A percentile compares a stretch with the other conserved stretches of the same genome.
These are phyloP conservation scores for Paraplagusia blochii DNA, from an alignment of 2,113 vertebrate genomes.

Conservation along the genomic window DNA sequence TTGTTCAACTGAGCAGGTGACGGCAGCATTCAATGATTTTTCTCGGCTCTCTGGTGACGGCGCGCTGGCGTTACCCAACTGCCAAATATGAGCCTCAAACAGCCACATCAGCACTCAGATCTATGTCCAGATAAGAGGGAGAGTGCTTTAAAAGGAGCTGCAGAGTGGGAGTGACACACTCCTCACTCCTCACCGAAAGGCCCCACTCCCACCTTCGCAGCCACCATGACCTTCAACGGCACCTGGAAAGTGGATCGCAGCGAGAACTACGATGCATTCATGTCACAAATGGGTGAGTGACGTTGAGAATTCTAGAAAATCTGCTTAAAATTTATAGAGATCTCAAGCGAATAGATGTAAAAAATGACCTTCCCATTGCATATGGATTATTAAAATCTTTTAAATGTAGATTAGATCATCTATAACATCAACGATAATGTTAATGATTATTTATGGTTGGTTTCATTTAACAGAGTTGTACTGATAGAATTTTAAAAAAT, in stretches of 20 bases:
- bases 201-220: slow-evolving; percentile 13
- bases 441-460: too few relatives aligned
- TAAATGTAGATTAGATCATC: too few relatives aligned
- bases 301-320: background rate
- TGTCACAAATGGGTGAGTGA: slow-evolving; percentile 91
- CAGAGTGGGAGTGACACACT: slow-evolving; percentile 29
- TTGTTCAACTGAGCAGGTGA: too few relatives aligned
- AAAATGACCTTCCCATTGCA: too few relatives aligned
- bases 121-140: slow-evolving; percentile 75
- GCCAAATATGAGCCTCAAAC: slow-evolving; percentile 80
- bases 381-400: too few relatives aligned
- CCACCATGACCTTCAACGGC: slow-evolving; percentile 85
- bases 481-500: too few relatives aligned
- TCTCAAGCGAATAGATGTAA: too few relatives aligned
- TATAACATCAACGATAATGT: too few relatives aligned
- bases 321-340: too few relatives aligned
- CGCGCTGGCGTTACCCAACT: slow-evolving; percentile 1
- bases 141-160: slow-evolving; percentile 57
- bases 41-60: background rate
- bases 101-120: slow-evolving; percentile 82
- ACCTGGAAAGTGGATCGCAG: slow-evolving; percentile 86
- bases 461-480: too few relatives aligned
- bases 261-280: slow-evolving; percentile 94
- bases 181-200: slow-evolving; percentile 41
- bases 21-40: too few relatives aligned